Base-by-base conservation (phyloP, 2,888 invertebrate genomes). In the Morpho helenor region DNA sequence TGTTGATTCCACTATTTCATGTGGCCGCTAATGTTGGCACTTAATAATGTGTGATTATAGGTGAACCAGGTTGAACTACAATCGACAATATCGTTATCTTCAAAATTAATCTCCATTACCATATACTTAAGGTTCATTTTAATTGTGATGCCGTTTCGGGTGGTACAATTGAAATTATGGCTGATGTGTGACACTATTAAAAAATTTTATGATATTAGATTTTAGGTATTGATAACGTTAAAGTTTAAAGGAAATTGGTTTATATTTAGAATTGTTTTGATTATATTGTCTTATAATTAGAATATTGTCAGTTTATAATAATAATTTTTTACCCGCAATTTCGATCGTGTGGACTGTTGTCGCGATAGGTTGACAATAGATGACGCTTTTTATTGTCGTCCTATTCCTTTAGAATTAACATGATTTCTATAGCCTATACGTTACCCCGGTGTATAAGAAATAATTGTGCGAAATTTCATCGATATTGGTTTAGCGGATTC, bases 1-100 rank as follows among this genome's bases (percentile, higher is more conserved):
- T 61, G 60, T 57, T 65, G 62, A 62, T 56, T 61, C 60, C 49
- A 63, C 61, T 62, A 60, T 64, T 67, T 64, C 61, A 60, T 52
- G 59, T 56, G 59, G 64, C 61, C 61, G 61, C 67, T 67, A 64
- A 67, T 60, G 64, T 65, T 64, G 55, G 62, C 64, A 63, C 65
- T 59, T 67, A 62, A 65, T 62, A 56, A 61, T 59, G 55, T 45
- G 47, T 56, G 57, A 64, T 60, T 62, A 65, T 62, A 61, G 60
- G 56, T 58, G 53, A 54, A 49, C 49, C 31, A 57, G 10, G 40
- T n/a, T 51, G 45, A 57, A 47, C 23, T 57, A 31, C 50, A 9
- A 8, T 4, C 9, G 16, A n/a, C 31, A 48, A 47, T 8, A 7
- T 43, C n/a, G 22, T 47, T 9, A 8, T 4, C 4, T 16, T 50